These are phyloP conservation scores for Pseudoatta argentina DNA, from an alignment of 1,140 invertebrate genomes.

Conservation along the genomic window DNA sequence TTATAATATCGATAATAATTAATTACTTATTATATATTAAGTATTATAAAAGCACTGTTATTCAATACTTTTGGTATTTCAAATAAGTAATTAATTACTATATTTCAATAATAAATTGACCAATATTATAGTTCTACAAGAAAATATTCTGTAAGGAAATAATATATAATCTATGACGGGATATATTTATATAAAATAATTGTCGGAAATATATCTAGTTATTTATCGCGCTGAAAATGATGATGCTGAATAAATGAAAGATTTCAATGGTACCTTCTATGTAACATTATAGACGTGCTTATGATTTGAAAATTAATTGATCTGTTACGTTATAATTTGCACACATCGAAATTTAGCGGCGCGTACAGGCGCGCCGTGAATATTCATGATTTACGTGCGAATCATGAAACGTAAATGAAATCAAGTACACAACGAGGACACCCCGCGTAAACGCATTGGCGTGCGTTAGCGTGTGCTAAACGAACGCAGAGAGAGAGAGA, in stretches of 20 bases:
- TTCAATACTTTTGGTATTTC: no score
- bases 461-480: constrained; percentile 10
- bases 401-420: constrained; percentile 70
- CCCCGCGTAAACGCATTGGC: constrained; percentile 10
- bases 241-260: neutral
- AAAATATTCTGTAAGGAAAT: no score
- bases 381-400: constrained; percentile 68
- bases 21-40: no score
- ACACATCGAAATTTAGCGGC: constrained; percentile 60
- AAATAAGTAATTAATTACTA: no score
- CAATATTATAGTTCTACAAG: no score
- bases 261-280: neutral
- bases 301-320: constrained; percentile 65
- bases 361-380: constrained; percentile 62
- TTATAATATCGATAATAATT: no score
- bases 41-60: no score
- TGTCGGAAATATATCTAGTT: no score
- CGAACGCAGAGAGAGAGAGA: constrained; percentile 25
- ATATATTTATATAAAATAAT: no score
- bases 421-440: neutral
- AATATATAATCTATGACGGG: no score
- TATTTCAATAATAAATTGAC: no score
- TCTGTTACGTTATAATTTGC: constrained; percentile 72
- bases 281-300: constrained; percentile 2
- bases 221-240: constrained; percentile 20